phyloP scores from a whole-genome alignment of 64 coral and sea anemone genomes.

The Catalaphyllia jardinei region DNA sequence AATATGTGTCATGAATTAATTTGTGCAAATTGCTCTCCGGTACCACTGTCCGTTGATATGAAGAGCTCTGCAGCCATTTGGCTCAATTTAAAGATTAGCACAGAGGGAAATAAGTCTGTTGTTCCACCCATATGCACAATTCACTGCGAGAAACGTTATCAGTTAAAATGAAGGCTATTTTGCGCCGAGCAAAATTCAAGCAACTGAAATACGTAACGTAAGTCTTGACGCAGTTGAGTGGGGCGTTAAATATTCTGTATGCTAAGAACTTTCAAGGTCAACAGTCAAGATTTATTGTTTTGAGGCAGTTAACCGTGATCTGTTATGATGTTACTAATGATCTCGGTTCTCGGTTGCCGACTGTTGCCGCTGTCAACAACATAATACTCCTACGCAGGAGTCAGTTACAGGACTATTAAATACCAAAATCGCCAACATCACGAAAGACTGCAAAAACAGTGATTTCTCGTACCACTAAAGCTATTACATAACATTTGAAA shows the following conservation, averaged over 20 bases:
- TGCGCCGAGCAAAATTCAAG: neutral
- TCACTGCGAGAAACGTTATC: neutral
- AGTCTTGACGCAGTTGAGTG: slow-evolving; percentile 39
- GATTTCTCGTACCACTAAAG: neutral
- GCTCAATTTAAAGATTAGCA: neutral
- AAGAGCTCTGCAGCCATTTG: neutral
- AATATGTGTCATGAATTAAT: neutral
- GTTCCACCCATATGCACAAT: neutral
- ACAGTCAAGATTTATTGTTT: neutral
- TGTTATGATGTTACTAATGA: slow-evolving; percentile 6
- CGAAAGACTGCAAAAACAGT: neutral
- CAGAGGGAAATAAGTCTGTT: neutral
- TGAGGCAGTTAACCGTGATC: slow-evolving; percentile 22
- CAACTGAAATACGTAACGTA: neutral
- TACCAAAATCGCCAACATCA: neutral
- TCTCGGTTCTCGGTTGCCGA: slow-evolving; percentile 1
- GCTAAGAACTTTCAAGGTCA: neutral
- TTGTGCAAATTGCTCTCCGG: neutral
- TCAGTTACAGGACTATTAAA: slow-evolving; percentile 3
- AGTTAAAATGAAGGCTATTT: neutral
- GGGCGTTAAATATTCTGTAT: neutral
- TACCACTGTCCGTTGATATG: neutral
- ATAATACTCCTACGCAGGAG: slow-evolving; percentile 13
- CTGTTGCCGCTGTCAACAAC: neutral
- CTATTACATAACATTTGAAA: neutral